Evolutionary conservation across 64 coral and sea anemone genomes (phyloP).

Genomic region (Dendrophyllia cribrosa): DNA sequence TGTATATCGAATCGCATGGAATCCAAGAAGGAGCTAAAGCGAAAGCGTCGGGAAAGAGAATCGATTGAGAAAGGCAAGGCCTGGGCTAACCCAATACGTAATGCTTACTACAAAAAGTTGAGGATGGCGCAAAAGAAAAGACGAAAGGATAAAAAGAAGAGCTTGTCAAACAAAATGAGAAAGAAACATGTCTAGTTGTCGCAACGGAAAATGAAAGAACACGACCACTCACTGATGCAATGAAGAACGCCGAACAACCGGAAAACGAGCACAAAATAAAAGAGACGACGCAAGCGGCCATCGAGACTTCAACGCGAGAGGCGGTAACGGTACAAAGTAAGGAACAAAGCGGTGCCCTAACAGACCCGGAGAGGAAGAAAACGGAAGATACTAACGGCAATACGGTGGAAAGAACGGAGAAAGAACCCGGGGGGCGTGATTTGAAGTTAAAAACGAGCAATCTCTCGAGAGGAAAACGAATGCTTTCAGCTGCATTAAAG

Average conservation of each 20-base stretch:
- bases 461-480: conserved; percentile 30
- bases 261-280: too few species aligned
- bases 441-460: neutral
- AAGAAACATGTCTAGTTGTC: too few species aligned
- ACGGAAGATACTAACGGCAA: too few species aligned
- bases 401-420: neutral
- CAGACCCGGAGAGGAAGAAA: neutral
- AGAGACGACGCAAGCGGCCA: too few species aligned
- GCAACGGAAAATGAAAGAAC: neutral
- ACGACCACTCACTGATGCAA: neutral
- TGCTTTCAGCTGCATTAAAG: conserved; percentile 1
- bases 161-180: too few species aligned
- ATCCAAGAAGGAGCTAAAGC: neutral
- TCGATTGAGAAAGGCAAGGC: neutral
- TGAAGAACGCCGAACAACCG: neutral
- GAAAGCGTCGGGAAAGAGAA: neutral
- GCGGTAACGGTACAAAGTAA: too few species aligned
- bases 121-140: neutral
- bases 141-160: conserved; percentile 13
- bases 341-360: too few species aligned
- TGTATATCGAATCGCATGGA: too few species aligned
- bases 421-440: too few species aligned
- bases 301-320: too few species aligned
- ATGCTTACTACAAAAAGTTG: neutral
- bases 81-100: neutral